Conservation (phyloP, 2,113 vertebrate genomes). For the Mus musculus region GRCm39 chr5:14856501-14857000, state of each 20-base stretch:
- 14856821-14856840: background rate
- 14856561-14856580: background rate
- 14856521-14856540: background rate
- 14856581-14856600: too few relatives aligned
- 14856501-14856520: background rate
- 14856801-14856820: background rate
- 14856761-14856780: background rate
- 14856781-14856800: background rate
- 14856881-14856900: background rate
- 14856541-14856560: background rate
- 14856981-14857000: background rate
- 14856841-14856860: background rate
- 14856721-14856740: rapidly evolving
- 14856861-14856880: background rate
- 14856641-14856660: rapidly evolving
- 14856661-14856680: background rate
- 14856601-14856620: background rate
- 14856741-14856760: too few relatives aligned
- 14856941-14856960: background rate
- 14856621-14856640: rapidly evolving
- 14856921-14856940: background rate
- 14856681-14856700: background rate
- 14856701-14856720: too few relatives aligned
- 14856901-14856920: background rate
- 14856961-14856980: background rate